Conservation (phyloP, 2,113 vertebrate species). For the Haemorhous mexicanus region DNA sequence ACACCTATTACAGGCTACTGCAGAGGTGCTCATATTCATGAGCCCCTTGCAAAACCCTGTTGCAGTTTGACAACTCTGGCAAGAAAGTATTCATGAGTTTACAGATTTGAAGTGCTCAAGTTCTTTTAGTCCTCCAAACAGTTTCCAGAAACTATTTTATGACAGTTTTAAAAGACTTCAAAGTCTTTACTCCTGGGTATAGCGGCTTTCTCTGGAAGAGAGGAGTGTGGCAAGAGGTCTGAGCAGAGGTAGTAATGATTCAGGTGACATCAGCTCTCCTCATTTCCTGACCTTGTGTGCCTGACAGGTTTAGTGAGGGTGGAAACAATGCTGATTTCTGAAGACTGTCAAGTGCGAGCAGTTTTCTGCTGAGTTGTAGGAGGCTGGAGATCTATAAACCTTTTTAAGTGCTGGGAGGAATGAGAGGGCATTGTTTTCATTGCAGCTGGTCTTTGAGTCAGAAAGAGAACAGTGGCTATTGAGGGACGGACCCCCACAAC, state of each 20-base stretch:
- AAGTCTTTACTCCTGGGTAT: conserved; percentile 22
- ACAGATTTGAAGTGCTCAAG: not conserved
- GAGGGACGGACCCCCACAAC: conserved; percentile 11
- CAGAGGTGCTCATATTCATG: not conserved
- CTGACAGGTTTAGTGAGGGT: conserved; percentile 50
- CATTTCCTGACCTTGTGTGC: conserved; percentile 64
- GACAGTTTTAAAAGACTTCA: conserved; percentile 39
- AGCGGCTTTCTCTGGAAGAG: conserved; percentile 18
- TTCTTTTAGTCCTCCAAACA: conserved; percentile 44
- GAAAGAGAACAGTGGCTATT: conserved; percentile 39
- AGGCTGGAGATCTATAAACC: conserved; percentile 77
- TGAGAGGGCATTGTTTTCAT: conserved; percentile 59
- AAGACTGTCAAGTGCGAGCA: conserved; percentile 70
- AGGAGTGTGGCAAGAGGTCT: not conserved
- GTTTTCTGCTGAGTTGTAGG: conserved; percentile 77
- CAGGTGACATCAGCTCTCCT: conserved; percentile 42
- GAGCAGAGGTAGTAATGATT: conserved; percentile 21
- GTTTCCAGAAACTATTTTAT: conserved; percentile 47
- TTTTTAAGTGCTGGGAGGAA: conserved; percentile 68
- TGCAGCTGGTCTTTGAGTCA: conserved; percentile 55
- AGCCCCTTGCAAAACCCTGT: not conserved
- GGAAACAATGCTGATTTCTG: conserved; percentile 64
- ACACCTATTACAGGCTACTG: not conserved
- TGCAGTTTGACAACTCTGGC: not conserved
- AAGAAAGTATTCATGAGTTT: conserved; percentile 3